Evolutionary conservation across 1,140 invertebrate species (phyloP), one percentile per base, ranked within the genome.

Genomic region (Calephelis nemesis): DNA sequence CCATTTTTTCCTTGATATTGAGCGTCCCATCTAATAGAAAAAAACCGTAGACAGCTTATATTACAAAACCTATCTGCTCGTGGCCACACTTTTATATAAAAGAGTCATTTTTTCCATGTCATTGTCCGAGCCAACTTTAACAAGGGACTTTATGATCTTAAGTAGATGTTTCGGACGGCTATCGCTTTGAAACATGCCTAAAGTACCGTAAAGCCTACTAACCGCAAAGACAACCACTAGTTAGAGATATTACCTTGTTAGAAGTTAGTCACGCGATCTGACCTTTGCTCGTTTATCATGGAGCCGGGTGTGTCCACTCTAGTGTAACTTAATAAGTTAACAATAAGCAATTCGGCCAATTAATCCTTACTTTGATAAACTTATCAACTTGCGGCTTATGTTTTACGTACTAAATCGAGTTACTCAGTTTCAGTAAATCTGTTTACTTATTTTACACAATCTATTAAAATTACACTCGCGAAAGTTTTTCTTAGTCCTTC

Each of bases 241-340:
- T 76, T 76, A 76, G 69, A 63, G 65, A 75, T 69, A 77, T 78
- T 72, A 74, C 73, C 70, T 72, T 67, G 75, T 75, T 76, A 75
- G 63, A 66, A 79, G 81, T 83, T 68, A 72, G 74, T 78, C 75
- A 76, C 75, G 81, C 76, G 71, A 83, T 74, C 69, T 42, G 54
- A 52, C 71, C 68, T 76, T 63, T 62, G 66, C 67, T 72, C 74
- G 74, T 80, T 77, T 69, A 75, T 74, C 69, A 71, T 72, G 68
- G 47, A 66, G 62, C 19, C 15, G 65, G 47, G 52, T 68, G 58
- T 66, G 69, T 45, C 69, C 58, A 65, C 19, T 60, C 58, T 65
- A 65, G 1, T 54, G 50, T 54, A 54, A 54, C 15, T 54, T 54
- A 54, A 19, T 15, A 54, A 52, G 50, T 52, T 52, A 52, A 9